Evolutionary conservation across 2,797 vertebrate species (phyloP), one percentile per base, ranked within the genome.

Genomic region (Enteromius unitaeniatus): DNA sequence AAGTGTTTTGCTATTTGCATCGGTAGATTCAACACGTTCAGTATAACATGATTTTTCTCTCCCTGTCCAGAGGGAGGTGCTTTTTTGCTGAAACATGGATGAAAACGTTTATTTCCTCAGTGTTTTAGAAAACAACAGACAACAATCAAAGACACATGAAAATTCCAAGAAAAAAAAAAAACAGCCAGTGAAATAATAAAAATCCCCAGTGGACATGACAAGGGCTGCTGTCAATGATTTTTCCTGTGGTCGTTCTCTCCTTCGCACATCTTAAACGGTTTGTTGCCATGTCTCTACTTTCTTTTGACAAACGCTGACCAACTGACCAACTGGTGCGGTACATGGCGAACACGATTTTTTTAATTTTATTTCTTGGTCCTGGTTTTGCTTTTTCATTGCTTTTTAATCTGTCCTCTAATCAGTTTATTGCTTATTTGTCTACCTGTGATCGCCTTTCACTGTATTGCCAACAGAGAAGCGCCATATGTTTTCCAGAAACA

Each of bases 191-290:
- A 88, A 86, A 86, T 91, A 91, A 92, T 92, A 92, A 94, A 94
- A 91, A 91, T 90, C 88, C 91, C 92, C 90, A 88, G 86, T 91
- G 90, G 90, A 93, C 89, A 90, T 92, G 89, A 89, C 88, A 92
- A 94, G 93, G 94, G 93, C 93, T 95, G 92, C 86, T 92, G 90
- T 92, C 87, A 82, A 84, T 85, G 87, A 86, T 84, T 79, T 42
- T 67, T 79, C 85, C 86, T 82, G 76, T 47, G 47, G 40, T 80
- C 89, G 70, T 86, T 89, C 64, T 90, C 67, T 64, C 45, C 42
- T 42, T 26, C 55, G 9, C 58, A 31, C 75, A 74, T 67, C 7
- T 26, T 78, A 23, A 23, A 28, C 65, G 49, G 31, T 82, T 64
- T 82, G 28, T 80, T 81, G 60, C 76, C 65, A 78, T 83, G 17